These are phyloP conservation scores for Drosophila mimica DNA, from an alignment of 2,888 invertebrate genomes.

Conservation along the genomic window DNA sequence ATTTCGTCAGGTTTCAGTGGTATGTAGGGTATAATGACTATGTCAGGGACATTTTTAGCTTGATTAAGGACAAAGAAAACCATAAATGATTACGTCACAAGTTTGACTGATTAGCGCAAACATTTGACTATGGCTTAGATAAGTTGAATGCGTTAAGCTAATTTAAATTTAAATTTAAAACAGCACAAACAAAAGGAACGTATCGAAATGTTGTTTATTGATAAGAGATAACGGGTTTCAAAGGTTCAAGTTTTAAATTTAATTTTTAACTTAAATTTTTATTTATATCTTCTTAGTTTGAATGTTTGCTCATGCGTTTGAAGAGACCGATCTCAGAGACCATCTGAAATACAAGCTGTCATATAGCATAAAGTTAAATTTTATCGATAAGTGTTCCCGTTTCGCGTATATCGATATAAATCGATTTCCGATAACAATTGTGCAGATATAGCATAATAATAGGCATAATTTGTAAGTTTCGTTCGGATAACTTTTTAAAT, in stretches of 20 bases:
- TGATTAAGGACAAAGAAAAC: neutral
- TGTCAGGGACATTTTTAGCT: conserved; percentile 2
- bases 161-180: conserved; percentile 12
- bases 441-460: neutral
- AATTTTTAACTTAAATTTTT: neutral
- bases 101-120: conserved; percentile 6
- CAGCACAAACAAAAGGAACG: neutral
- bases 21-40: neutral
- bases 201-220: neutral
- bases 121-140: conserved; percentile 7
- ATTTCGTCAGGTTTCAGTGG: conserved; percentile 9
- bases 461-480: neutral
- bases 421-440: neutral
- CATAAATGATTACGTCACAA: neutral
- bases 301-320: neutral
- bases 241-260: neutral
- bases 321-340: neutral
- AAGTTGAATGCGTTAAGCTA: conserved; percentile 6
- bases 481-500: neutral
- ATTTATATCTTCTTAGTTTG: neutral
- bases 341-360: neutral
- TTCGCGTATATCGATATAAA: neutral
- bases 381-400: too few relatives aligned
- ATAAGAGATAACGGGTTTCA: conserved; percentile 2
- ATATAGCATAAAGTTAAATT: too few relatives aligned